A percentile compares a stretch with the other conserved stretches of the same genome.
These are phyloP conservation scores for Nymphalis urticae DNA, from an alignment of 2,888 invertebrate genomes.

Conservation along the genomic window DNA sequence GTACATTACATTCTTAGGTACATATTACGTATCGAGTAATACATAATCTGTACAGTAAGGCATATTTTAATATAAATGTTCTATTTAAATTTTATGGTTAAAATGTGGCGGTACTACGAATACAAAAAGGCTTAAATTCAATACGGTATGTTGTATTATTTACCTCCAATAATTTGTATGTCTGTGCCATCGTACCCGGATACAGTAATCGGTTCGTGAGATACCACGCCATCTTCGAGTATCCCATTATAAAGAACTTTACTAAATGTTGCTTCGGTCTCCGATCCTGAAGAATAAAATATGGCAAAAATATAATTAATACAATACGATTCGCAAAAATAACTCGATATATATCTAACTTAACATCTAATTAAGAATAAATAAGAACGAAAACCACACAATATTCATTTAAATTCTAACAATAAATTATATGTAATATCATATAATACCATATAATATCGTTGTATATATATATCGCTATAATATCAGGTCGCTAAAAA, in stretches of 20 bases:
- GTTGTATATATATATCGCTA: not conserved
- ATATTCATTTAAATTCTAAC: not conserved
- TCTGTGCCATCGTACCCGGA: constrained; percentile 49
- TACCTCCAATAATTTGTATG: constrained; percentile 59
- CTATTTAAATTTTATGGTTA: too few relatives aligned
- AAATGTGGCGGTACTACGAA: too few relatives aligned
- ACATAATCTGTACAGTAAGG: too few relatives aligned
- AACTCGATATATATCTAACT: not conserved
- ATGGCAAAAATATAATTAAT: too few relatives aligned
- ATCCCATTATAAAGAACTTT: constrained; percentile 59
- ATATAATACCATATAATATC: not conserved
- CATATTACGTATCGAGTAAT: too few relatives aligned
- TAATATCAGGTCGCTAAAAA: not conserved
- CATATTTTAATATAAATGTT: too few relatives aligned
- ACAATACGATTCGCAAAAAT: not conserved
- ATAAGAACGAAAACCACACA: constrained; percentile 16
- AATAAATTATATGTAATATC: not conserved
- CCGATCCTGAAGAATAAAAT: constrained; percentile 16
- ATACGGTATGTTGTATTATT: constrained; percentile 5
- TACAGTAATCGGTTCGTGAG: constrained; percentile 59
- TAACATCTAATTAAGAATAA: not conserved
- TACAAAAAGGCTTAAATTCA: too few relatives aligned
- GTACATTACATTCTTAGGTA: too few relatives aligned
- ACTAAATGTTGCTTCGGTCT: constrained; percentile 47
- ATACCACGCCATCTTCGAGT: constrained; percentile 47